Evolutionary conservation across 2,888 invertebrate species (phyloP).

Genomic region (Parnassius smintheus): DNA sequence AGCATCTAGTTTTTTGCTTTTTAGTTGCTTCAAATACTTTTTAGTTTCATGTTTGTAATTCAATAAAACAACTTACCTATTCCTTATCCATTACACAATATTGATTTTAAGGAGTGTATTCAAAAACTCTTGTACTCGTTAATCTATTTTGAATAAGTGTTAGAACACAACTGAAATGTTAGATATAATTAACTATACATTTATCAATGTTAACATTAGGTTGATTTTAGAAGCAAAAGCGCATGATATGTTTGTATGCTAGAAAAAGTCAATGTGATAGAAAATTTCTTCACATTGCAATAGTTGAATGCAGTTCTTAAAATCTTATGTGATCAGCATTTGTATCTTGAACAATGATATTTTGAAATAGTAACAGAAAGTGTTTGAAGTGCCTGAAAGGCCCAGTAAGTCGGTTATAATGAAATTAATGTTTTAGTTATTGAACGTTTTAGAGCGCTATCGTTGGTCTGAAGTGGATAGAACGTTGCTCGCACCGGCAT

Average conservation of each 20-base stretch:
- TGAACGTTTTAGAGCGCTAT: neutral
- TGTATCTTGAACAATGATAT: neutral
- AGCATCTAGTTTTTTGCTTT: neutral
- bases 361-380: neutral
- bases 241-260: no score
- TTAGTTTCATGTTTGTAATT: neutral
- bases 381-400: conserved; percentile 12
- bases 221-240: no score
- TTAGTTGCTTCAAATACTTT: conserved; percentile 2
- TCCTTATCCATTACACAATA: no score
- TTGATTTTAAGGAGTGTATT: no score
- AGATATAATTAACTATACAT: no score
- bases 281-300: no score
- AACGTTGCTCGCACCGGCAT: conserved; percentile 31
- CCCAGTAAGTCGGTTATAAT: neutral
- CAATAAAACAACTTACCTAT: neutral
- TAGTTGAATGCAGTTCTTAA: neutral
- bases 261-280: no score
- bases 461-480: neutral
- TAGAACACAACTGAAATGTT: no score
- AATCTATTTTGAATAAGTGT: no score
- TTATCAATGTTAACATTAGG: no score
- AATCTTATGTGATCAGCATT: neutral
- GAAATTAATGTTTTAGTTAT: neutral
- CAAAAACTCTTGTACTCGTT: no score